Percentiles rank a stretch among this genome's conserved stretches.
Evolutionary conservation across 2,888 invertebrate species (phyloP).

Genomic region (Chromoteleia sp.): DNA sequence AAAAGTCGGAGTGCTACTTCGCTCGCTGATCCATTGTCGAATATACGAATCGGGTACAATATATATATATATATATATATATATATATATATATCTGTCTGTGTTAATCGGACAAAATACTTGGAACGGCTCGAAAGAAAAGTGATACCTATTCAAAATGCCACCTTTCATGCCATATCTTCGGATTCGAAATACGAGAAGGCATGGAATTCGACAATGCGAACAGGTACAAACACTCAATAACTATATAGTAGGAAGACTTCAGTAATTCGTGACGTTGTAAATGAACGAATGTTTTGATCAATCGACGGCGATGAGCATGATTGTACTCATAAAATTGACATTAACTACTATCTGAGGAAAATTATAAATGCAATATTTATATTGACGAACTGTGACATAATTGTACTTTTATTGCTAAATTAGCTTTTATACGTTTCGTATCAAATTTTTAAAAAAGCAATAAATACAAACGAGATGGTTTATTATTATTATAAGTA

Average conservation of each 20-base stretch:
- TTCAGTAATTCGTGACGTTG: constrained; percentile 50
- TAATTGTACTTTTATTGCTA: constrained; percentile 24
- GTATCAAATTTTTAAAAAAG: constrained; percentile 2
- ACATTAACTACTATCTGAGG: constrained; percentile 26
- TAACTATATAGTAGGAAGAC: constrained; percentile 72
- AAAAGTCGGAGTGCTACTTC: constrained; percentile 79
- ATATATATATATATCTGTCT: constrained; percentile 52
- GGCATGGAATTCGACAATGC: constrained; percentile 78
- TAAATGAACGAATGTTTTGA: constrained; percentile 48
- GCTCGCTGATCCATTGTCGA: constrained; percentile 72
- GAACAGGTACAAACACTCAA: constrained; percentile 83
- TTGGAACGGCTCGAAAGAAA: constrained; percentile 74
- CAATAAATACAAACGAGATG: constrained; percentile 8
- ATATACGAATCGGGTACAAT: constrained; percentile 57
- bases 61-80: too few species aligned
- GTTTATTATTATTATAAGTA: constrained; percentile 5
- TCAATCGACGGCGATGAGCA: constrained; percentile 41
- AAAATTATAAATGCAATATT: constrained; percentile 18
- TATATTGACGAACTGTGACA: constrained; percentile 34
- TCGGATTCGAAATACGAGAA: constrained; percentile 80
- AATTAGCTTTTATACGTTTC: constrained; percentile 3
- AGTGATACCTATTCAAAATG: constrained; percentile 79
- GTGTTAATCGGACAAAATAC: constrained; percentile 71
- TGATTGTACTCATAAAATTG: constrained; percentile 41
- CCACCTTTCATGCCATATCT: constrained; percentile 67